Conservation (phyloP, 2,797 vertebrate species). For the Rousettus madagascariensis region DNA sequence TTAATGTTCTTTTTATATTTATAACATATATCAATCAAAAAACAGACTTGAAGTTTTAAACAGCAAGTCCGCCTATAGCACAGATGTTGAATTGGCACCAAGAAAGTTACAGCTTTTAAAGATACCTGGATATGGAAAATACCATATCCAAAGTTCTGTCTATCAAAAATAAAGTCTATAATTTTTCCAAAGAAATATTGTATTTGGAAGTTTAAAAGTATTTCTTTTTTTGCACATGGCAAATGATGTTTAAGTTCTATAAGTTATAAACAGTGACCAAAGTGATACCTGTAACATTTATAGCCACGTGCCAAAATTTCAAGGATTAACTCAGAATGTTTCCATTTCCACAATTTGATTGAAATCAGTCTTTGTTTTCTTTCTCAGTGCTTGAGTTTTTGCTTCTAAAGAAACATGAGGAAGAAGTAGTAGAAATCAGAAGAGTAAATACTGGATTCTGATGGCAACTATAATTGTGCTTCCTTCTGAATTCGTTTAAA, state of each 20-base stretch:
- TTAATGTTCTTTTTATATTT: neutral
- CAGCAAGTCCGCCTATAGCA: neutral
- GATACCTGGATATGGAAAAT: neutral
- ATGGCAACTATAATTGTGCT: conserved; percentile 7
- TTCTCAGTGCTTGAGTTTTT: conserved; percentile 9
- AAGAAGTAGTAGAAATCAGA: neutral
- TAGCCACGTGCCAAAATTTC: neutral
- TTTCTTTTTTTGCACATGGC: neutral
- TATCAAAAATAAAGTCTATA: conserved; percentile 19
- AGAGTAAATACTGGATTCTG: neutral
- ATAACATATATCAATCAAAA: neutral
- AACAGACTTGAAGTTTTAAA: conserved; percentile 16
- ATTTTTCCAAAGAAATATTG: conserved; percentile 7
- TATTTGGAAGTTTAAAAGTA: conserved; percentile 45
- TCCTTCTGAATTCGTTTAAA: conserved; percentile 27
- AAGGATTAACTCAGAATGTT: neutral
- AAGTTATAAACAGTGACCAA: conserved; percentile 16
- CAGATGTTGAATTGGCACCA: neutral
- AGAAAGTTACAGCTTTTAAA: neutral
- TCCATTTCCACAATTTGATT: conserved; percentile 15
- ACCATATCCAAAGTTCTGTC: neutral
- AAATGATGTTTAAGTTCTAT: conserved; percentile 30
- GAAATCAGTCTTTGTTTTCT: conserved; percentile 33
- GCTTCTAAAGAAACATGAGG: neutral
- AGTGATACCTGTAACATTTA: neutral